Base-by-base conservation (phyloP, 2,888 invertebrate species). In the Sesamia inferens region DNA sequence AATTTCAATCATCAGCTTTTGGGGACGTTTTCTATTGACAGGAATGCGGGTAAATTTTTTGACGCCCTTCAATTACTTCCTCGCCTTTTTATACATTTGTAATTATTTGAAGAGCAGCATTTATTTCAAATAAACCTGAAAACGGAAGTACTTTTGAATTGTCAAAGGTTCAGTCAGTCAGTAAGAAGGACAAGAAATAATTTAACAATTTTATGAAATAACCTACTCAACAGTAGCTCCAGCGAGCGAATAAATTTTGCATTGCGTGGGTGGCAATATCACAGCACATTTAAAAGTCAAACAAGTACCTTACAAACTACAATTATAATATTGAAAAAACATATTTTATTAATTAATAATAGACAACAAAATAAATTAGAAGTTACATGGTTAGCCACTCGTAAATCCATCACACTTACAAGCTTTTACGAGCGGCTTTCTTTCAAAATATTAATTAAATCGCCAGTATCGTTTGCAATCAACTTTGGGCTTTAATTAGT, bases 401-500 rank as follows among this genome's bases (percentile, higher is more conserved):
- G 87, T 91, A 91, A 92, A 92, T 92, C 90, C 81, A 88, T 89
- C 87, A 88, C 16, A 57, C 84, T 91, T 88, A 91, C 87, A 79
- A 81, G 85, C 66, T 88, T 92, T 92, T 90, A 91, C 88, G 87
- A 87, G 79, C 83, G 83, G 78, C 76, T 78, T 85, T 82, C 78
- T 84, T 85, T 83, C 88, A 90, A 90, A 91, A 92, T 80, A 92
- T 92, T 92, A 93, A 94, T 93, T 91, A 90, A 92, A 91, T 83
- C 83, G 85, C 86, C 87, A 83, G 87, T 90, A 88, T 88, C 85
- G 84, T 83, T 88, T 82, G 89, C 90, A 89, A 91, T 92, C 90
- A 90, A 90, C 88, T 90, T 88, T 88, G 85, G 88, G 81, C 81
- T 91, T 93, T 92, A 93, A 93, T 94, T 92, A 93, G 92, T 92